Evolutionary conservation across 2,888 invertebrate genomes (phyloP).

Genomic region (Magallana nippona): DNA sequence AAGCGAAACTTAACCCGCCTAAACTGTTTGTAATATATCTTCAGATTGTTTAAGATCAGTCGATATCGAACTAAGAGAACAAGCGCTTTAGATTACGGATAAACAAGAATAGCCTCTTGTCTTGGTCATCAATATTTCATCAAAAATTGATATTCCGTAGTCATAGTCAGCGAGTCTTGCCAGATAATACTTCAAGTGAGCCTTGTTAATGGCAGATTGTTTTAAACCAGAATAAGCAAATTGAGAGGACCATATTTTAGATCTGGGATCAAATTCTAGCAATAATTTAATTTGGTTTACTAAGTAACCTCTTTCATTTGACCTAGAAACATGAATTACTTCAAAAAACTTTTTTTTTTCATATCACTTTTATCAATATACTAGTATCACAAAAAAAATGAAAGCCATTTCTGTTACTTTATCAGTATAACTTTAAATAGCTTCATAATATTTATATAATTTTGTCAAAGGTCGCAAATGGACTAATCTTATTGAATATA

Average conservation of each 20-base stretch:
- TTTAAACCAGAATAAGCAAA: background rate
- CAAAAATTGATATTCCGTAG: conserved; percentile 23
- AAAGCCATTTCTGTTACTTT: no score
- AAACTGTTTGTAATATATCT: conserved; percentile 18
- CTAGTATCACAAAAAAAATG: no score
- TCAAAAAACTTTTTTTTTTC: background rate
- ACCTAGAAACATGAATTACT: background rate
- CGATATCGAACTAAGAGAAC: conserved; percentile 17
- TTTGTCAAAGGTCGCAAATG: no score
- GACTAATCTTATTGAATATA: no score
- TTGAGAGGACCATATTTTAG: background rate
- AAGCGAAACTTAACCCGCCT: background rate
- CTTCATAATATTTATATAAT: no score
- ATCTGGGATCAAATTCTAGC: background rate
- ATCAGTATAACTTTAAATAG: no score
- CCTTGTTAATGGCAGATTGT: background rate
- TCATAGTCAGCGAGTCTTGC: background rate
- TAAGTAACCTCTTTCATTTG: background rate
- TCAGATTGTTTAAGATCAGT: conserved; percentile 9
- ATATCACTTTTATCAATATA: background rate
- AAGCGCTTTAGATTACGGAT: background rate
- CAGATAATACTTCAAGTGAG: background rate
- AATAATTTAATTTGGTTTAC: background rate
- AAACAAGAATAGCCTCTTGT: conserved; percentile 17
- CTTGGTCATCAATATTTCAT: conserved; percentile 28